Percentiles rank a stretch among this genome's conserved stretches.
phyloP scores from a whole-genome alignment of 2,113 vertebrate genomes.

The Semnornis frantzii region DNA sequence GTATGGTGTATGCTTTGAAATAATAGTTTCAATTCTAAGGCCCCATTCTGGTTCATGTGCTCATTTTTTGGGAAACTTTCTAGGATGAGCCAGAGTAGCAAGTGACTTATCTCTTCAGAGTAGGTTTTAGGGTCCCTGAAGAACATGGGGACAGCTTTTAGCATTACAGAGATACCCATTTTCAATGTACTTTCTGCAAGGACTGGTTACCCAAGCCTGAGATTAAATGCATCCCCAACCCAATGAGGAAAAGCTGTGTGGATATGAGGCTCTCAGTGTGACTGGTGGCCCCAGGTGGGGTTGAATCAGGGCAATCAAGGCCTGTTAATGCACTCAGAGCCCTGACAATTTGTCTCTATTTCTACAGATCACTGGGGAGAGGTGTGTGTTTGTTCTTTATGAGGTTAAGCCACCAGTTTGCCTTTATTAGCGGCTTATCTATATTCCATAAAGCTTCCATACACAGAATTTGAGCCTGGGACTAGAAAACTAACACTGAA shows the following conservation, averaged over 20 bases:
- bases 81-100: neutral
- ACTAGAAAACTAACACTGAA: neutral
- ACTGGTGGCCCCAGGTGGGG: neutral
- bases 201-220: neutral
- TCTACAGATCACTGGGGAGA: neutral
- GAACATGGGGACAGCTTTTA: neutral
- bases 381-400: neutral
- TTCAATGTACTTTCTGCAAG: neutral
- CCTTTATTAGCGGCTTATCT: neutral
- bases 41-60: neutral
- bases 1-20: neutral
- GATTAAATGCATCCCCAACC: neutral
- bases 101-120: neutral
- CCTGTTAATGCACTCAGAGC: neutral
- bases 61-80: neutral
- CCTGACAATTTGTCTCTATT: neutral
- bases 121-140: neutral
- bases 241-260: neutral
- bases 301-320: neutral
- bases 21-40: neutral
- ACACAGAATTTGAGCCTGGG: neutral
- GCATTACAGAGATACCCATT: neutral
- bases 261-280: neutral
- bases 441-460: neutral
- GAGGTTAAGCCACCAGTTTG: neutral